Evolutionary conservation across 2,797 vertebrate species (phyloP).

Genomic region (Erethizon dorsatum): DNA sequence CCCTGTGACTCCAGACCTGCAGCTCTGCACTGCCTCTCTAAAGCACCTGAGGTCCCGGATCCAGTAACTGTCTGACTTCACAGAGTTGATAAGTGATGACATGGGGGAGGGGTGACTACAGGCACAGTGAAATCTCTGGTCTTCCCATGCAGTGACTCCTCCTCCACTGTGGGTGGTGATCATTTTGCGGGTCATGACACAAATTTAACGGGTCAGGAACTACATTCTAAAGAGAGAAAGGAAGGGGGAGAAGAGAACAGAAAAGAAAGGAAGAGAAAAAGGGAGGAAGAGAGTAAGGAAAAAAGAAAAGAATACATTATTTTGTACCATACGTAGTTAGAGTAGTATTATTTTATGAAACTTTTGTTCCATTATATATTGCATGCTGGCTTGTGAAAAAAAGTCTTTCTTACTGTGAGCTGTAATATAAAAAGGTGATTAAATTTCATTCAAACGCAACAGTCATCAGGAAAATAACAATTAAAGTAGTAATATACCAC

Average conservation of each 20-base stretch:
- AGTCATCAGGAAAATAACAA: slow-evolving; percentile 68
- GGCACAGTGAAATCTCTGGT: background rate
- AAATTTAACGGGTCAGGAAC: slow-evolving; percentile 28
- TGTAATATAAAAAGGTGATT: slow-evolving; percentile 46
- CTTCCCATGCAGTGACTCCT: background rate
- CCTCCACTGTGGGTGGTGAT: background rate
- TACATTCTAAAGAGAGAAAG: slow-evolving; percentile 50
- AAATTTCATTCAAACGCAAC: slow-evolving; percentile 49
- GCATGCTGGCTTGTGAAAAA: background rate
- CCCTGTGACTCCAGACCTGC: slow-evolving; percentile 6
- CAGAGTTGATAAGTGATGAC: slow-evolving; percentile 14
- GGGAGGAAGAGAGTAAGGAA: background rate
- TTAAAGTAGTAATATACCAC: slow-evolving; percentile 47
- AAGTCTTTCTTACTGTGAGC: slow-evolving; percentile 10
- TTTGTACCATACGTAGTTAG: background rate
- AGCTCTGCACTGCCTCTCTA: background rate
- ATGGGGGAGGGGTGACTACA: background rate
- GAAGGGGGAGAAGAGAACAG: too few relatives aligned
- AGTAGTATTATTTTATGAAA: slow-evolving; percentile 57
- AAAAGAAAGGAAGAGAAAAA: background rate
- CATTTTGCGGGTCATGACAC: slow-evolving; percentile 30
- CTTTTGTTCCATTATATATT: slow-evolving; percentile 17
- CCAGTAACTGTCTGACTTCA: background rate
- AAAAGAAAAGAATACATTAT: background rate
- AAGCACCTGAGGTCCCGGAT: background rate